Evolutionary conservation across 30 jellyfish, hydroid and myxozoan genomes (phyloP).

Genomic region (Cassiopea xamachana): DNA sequence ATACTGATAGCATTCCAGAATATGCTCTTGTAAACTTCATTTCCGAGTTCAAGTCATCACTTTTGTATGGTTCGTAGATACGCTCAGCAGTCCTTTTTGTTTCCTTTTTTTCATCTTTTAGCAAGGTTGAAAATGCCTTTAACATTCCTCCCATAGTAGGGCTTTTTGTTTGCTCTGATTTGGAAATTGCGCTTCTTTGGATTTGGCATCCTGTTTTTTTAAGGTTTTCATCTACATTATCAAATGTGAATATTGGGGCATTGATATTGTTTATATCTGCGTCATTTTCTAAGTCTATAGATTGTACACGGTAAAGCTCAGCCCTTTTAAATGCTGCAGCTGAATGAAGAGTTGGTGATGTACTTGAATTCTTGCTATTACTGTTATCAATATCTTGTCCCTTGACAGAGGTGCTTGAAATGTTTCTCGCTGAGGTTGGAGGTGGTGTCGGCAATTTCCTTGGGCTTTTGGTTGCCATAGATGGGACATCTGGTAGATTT

Average conservation of each 20-base stretch:
- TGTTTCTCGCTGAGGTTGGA: constrained; percentile 8
- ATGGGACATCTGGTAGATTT: constrained; percentile 37
- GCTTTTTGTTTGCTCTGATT: constrained; percentile 26
- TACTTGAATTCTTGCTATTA: background rate
- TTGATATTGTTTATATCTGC: background rate
- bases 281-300: background rate
- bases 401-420: background rate
- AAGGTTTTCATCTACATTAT: constrained; percentile 17
- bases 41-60: constrained; percentile 64
- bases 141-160: constrained; percentile 37
- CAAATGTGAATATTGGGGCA: constrained; percentile 1
- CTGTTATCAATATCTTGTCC: background rate
- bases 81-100: constrained; percentile 33
- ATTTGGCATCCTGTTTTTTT: background rate
- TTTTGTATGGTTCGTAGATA: constrained; percentile 44
- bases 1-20: constrained; percentile 81
- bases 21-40: constrained; percentile 72
- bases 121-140: constrained; percentile 1
- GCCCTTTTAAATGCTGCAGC: constrained; percentile 53
- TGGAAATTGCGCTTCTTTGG: constrained; percentile 15
- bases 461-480: constrained; percentile 43
- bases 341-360: constrained; percentile 13
- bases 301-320: constrained; percentile 53
- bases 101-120: constrained; percentile 11
- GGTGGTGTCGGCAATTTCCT: constrained; percentile 70